A percentile compares a stretch with the other conserved stretches of the same genome.
phyloP scores from a whole-genome alignment of 2,888 invertebrate genomes.

The Lordiphosa andalusiaca region DNA sequence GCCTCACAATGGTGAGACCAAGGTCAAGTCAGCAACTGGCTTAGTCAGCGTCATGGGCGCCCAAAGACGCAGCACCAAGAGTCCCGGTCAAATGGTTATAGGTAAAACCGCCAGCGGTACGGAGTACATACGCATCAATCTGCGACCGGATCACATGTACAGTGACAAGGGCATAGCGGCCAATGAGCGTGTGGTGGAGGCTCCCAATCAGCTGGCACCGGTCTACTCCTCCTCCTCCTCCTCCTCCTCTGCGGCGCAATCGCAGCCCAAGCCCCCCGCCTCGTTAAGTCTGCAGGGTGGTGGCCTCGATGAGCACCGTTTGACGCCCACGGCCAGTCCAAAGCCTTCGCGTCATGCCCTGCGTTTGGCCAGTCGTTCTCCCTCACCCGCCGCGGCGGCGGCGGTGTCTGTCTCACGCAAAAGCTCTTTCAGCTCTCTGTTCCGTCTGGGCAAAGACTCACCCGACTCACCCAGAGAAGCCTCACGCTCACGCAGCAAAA shows the following conservation, averaged over 20 bases:
- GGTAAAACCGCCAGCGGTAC: slow-evolving; percentile 80
- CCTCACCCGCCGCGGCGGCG: slow-evolving; percentile 85
- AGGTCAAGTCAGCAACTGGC: slow-evolving; percentile 26
- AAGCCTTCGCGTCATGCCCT: slow-evolving; percentile 78
- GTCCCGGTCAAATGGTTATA: slow-evolving; percentile 78
- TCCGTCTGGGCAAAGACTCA: slow-evolving; percentile 83
- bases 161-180: slow-evolving; percentile 82
- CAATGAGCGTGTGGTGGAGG: slow-evolving; percentile 77
- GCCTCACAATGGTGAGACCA: slow-evolving; percentile 23
- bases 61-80: slow-evolving; percentile 74
- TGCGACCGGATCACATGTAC: slow-evolving; percentile 89
- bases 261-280: slow-evolving; percentile 82
- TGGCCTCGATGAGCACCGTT: slow-evolving; percentile 78
- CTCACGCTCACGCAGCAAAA: slow-evolving; percentile 83
- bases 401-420: slow-evolving; percentile 86
- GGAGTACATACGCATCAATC: slow-evolving; percentile 85
- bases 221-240: slow-evolving; percentile 55
- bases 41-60: slow-evolving; percentile 46
- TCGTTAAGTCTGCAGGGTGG: slow-evolving; percentile 82
- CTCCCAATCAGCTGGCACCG: slow-evolving; percentile 62
- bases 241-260: slow-evolving; percentile 2
- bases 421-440: slow-evolving; percentile 90
- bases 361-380: slow-evolving; percentile 81
- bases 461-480: slow-evolving; percentile 80
- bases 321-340: slow-evolving; percentile 81